These are phyloP conservation scores for Dasypolia templi DNA, from an alignment of 2,888 invertebrate species.

Conservation along the genomic window DNA sequence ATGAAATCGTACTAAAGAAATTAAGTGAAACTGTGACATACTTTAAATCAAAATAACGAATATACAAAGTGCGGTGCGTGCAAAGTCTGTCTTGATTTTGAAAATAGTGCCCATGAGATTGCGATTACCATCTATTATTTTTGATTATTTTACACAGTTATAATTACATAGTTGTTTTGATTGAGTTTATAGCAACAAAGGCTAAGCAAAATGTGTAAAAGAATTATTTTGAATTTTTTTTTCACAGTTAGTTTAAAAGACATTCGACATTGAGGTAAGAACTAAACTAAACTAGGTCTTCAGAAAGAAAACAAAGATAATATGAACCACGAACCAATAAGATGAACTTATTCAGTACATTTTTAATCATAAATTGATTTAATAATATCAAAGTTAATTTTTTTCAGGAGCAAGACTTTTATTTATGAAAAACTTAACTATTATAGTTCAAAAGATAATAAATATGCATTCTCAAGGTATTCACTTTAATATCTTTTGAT, in stretches of 20 bases:
- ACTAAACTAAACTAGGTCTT: neutral
- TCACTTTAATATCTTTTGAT: conserved; percentile 44
- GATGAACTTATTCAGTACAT: neutral
- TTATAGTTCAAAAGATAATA: conserved; percentile 30
- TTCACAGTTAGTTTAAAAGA: neutral
- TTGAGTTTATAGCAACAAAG: conserved; percentile 1
- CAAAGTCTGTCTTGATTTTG: neutral
- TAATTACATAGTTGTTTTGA: neutral
- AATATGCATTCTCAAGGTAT: conserved; percentile 13
- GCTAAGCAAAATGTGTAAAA: neutral
- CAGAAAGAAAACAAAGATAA: neutral
- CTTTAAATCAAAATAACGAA: too few species aligned
- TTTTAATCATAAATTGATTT: neutral
- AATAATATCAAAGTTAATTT: neutral
- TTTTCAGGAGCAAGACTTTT: neutral
- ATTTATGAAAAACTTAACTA: conserved; percentile 3
- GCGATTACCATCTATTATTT: neutral
- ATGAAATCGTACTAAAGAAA: too few species aligned
- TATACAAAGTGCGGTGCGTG: too few species aligned
- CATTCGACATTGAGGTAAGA: neutral
- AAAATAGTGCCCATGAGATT: neutral
- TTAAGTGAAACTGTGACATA: too few species aligned
- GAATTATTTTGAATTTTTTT: neutral
- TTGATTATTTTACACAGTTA: neutral
- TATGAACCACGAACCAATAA: too few species aligned